These are phyloP conservation scores for Drosophila erecta DNA, from an alignment of 1,140 invertebrate species.

Conservation along the genomic window DNA sequence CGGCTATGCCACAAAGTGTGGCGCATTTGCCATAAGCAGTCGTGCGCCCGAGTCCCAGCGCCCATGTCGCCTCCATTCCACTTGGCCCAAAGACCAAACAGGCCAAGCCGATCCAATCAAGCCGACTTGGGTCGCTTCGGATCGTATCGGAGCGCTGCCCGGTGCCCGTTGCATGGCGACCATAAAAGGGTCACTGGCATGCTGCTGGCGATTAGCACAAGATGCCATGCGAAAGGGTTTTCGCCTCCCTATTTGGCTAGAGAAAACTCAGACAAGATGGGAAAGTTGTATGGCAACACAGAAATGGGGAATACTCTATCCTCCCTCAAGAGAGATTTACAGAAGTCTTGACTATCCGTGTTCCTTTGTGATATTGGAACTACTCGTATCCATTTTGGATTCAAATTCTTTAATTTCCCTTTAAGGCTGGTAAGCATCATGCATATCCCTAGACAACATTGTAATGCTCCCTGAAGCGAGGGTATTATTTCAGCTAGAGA, in stretches of 20 bases:
- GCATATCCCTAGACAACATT: no score
- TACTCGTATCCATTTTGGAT: not conserved
- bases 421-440: not conserved
- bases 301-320: conserved; percentile 2
- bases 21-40: conserved; percentile 24
- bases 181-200: conserved; percentile 53
- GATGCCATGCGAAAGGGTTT: conserved; percentile 47
- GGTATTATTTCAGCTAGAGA: conserved; percentile 7
- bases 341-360: not conserved
- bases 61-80: conserved; percentile 20
- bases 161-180: conserved; percentile 25
- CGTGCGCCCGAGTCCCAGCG: not conserved
- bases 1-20: conserved; percentile 13
- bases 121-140: conserved; percentile 3
- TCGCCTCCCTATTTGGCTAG: conserved; percentile 33
- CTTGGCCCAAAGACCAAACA: not conserved
- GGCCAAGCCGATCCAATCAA: conserved; percentile 37
- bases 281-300: not conserved
- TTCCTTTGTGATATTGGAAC: not conserved
- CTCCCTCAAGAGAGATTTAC: not conserved
- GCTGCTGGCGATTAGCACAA: conserved; percentile 47
- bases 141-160: not conserved
- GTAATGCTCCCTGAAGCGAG: not conserved
- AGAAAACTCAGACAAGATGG: conserved; percentile 14
- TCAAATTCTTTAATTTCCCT: not conserved